Evolutionary conservation across 64 coral and sea anemone species (phyloP).

Genomic region (Actinia equina): DNA sequence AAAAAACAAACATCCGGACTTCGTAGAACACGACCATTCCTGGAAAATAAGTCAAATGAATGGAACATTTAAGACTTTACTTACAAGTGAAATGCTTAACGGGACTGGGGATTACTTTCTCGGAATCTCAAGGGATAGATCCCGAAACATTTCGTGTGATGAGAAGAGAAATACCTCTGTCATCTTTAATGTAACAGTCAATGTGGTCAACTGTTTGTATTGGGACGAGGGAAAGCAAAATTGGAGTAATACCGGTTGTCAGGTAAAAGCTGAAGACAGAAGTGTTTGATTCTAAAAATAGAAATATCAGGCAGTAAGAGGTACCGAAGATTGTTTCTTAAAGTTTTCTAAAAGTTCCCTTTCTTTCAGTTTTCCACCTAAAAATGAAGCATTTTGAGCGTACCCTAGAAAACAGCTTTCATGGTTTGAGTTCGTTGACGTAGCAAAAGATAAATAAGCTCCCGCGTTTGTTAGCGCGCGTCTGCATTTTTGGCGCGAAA

Average conservation of each 20-base stretch:
- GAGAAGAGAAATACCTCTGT: not conserved
- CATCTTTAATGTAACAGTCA: slow-evolving; percentile 13
- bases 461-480: no score
- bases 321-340: not conserved
- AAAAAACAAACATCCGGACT: not conserved
- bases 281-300: not conserved
- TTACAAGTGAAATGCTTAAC: not conserved
- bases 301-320: no score
- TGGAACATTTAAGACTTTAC: not conserved
- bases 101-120: not conserved
- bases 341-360: not conserved
- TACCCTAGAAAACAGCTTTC: no score
- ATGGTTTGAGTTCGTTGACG: no score
- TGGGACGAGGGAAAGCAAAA: slow-evolving; percentile 39
- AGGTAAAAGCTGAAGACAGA: slow-evolving; percentile 21
- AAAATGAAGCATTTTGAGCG: no score
- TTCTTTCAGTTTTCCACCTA: no score
- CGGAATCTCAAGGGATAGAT: not conserved
- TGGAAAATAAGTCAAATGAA: not conserved
- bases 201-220: slow-evolving; percentile 45
- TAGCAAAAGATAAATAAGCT: no score
- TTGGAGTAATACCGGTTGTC: slow-evolving; percentile 50
- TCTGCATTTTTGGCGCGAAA: no score
- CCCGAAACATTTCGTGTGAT: not conserved
- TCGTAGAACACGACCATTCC: not conserved